A percentile compares a stretch with the other conserved stretches of the same genome.
phyloP scores from a whole-genome alignment of 2,797 vertebrate species.

The Manis pentadactyla region DNA sequence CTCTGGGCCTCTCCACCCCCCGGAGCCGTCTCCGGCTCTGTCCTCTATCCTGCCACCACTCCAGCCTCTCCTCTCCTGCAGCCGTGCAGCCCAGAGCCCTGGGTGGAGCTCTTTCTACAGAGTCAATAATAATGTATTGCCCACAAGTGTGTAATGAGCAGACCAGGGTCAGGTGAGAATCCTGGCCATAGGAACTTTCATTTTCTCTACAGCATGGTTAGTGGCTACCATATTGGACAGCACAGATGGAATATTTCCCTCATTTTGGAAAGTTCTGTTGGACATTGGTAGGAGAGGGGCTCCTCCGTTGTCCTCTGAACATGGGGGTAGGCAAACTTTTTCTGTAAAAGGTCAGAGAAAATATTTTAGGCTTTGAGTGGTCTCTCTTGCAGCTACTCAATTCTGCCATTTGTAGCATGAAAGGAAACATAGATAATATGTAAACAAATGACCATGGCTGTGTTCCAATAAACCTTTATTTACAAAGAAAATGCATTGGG shows the following conservation, averaged over 20 bases:
- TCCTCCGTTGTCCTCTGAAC: neutral
- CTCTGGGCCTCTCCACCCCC: too few relatives aligned
- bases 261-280: neutral
- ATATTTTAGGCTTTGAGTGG: neutral
- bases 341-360: neutral
- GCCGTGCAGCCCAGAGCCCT: too few relatives aligned
- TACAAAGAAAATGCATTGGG: neutral
- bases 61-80: too few relatives aligned
- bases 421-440: neutral
- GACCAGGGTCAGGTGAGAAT: too few relatives aligned
- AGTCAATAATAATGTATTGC: too few relatives aligned
- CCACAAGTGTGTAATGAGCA: too few relatives aligned
- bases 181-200: too few relatives aligned
- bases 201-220: too few relatives aligned
- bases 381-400: neutral
- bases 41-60: too few relatives aligned
- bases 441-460: neutral
- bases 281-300: neutral
- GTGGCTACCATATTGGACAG: neutral
- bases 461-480: constrained; percentile 11
- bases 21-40: too few relatives aligned
- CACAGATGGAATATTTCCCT: neutral
- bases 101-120: too few relatives aligned
- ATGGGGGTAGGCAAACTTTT: neutral
- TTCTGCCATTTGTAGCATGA: neutral